Conservation (phyloP, 2,888 invertebrate genomes). For the Eupithecia centaureata region DNA sequence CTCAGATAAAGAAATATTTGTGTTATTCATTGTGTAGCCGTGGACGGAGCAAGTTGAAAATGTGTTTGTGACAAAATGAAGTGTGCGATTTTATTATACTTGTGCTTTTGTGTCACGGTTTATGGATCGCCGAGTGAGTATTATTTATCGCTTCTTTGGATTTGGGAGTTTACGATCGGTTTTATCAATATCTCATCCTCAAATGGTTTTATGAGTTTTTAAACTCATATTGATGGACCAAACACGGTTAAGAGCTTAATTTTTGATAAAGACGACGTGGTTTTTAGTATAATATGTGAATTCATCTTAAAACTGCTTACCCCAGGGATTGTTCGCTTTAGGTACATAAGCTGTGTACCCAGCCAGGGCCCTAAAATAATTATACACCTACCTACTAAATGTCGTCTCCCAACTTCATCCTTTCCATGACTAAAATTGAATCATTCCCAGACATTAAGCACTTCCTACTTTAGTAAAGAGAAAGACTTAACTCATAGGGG, state of each 20-base stretch:
- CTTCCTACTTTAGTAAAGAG: constrained; percentile 1
- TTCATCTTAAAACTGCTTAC: background rate
- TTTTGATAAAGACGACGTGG: background rate
- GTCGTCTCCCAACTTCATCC: background rate
- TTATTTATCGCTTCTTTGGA: constrained; percentile 25
- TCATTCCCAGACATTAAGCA: constrained; percentile 9
- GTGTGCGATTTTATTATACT: constrained; percentile 71
- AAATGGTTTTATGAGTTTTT: constrained; percentile 14
- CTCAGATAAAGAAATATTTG: constrained; percentile 59
- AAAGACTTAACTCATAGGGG: background rate
- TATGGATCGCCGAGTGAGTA: constrained; percentile 73
- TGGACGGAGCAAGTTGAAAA: constrained; percentile 50
- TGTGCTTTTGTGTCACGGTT: constrained; percentile 64
- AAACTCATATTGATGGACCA: background rate
- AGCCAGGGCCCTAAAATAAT: no score
- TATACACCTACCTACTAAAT: background rate
- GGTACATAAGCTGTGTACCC: no score
- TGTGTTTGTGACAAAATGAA: constrained; percentile 66
- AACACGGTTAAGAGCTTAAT: background rate
- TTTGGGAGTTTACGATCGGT: constrained; percentile 23
- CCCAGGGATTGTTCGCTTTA: background rate
- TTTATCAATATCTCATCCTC: constrained; percentile 16
- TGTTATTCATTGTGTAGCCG: constrained; percentile 64
- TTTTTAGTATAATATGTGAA: background rate
- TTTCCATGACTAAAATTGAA: background rate